phyloP scores from a whole-genome alignment of 2,888 invertebrate genomes.

The Rhaphigaster nebulosa region DNA sequence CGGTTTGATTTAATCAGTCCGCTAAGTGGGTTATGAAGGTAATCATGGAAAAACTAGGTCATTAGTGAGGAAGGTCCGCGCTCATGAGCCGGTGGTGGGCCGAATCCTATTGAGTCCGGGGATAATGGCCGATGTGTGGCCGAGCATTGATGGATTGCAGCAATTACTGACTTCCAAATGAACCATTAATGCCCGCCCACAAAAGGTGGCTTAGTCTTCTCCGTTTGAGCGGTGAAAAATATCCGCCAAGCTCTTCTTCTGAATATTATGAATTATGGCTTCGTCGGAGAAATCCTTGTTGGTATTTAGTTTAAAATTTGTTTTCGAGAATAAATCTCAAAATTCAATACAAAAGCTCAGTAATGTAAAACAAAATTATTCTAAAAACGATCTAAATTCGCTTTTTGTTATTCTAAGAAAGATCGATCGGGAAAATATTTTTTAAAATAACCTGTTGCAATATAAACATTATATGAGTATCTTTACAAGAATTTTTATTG shows the following conservation, averaged over 20 bases:
- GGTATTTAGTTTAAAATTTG: background rate
- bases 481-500: no score
- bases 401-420: no score
- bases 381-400: no score
- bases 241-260: background rate
- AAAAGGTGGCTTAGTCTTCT: background rate
- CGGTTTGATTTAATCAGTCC: background rate
- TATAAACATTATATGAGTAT: no score
- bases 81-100: background rate
- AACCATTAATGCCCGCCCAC: background rate
- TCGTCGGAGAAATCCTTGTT: background rate
- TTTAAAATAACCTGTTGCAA: no score
- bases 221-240: no score
- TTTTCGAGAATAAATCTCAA: background rate
- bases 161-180: constrained; percentile 26
- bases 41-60: background rate
- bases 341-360: no score
- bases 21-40: background rate
- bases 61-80: background rate
- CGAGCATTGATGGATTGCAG: background rate
- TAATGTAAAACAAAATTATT: no score
- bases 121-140: constrained; percentile 10
- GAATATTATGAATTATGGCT: background rate
- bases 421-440: no score
- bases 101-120: background rate